These are phyloP conservation scores for Drosophila engyochracea DNA, from an alignment of 2,888 invertebrate species.

Conservation along the genomic window DNA sequence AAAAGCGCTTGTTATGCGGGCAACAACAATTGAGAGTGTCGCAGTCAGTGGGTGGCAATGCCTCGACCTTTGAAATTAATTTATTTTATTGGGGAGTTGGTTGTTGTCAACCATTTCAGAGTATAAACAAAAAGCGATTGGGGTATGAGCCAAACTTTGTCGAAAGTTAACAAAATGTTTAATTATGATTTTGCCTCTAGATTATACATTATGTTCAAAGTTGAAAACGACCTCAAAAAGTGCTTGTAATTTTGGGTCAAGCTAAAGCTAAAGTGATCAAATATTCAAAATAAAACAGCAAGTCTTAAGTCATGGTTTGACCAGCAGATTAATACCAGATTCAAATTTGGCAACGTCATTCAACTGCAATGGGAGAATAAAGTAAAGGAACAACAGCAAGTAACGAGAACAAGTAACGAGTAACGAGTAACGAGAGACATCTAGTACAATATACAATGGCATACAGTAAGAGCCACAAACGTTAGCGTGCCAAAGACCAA, in stretches of 20 bases:
- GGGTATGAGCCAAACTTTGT: not conserved
- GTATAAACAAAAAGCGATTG: not conserved
- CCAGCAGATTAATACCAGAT: not conserved
- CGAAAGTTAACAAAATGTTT: not conserved
- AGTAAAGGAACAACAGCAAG: not conserved
- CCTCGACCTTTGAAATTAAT: not conserved
- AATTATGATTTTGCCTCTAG: not conserved
- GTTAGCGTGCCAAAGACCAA: constrained; percentile 56
- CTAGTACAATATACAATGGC: constrained; percentile 16
- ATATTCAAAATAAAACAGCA: not conserved
- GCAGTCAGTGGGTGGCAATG: not conserved
- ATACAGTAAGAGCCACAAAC: constrained; percentile 45
- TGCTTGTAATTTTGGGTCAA: no score
- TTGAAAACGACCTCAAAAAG: not conserved
- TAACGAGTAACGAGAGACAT: not conserved
- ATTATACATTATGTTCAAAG: not conserved
- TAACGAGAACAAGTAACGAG: not conserved
- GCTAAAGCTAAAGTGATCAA: not conserved
- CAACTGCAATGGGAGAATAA: not conserved
- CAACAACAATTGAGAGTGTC: not conserved
- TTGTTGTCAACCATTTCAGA: not conserved
- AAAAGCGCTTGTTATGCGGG: not conserved
- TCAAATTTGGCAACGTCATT: not conserved
- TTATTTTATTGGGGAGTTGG: not conserved
- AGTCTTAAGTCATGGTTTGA: not conserved